Evolutionary conservation across 2,888 invertebrate species (phyloP).

Genomic region (Synergus umbraculus): DNA sequence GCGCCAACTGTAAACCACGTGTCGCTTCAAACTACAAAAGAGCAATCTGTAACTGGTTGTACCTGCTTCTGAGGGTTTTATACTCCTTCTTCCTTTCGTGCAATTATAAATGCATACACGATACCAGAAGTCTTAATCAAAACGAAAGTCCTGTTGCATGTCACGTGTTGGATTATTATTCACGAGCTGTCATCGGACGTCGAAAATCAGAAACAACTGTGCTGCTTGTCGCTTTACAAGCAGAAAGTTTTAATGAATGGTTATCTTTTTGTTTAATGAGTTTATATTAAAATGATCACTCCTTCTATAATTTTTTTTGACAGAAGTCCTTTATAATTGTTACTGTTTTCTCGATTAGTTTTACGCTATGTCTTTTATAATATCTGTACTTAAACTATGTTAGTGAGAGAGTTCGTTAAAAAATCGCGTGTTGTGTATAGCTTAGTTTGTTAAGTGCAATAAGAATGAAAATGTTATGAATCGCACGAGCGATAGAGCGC

Average conservation of each 20-base stretch:
- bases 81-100: not conserved
- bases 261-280: not conserved
- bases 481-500: conserved; percentile 42
- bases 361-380: not conserved
- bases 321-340: not conserved
- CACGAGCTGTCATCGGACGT: conserved; percentile 19
- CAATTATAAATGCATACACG: not conserved
- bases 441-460: not conserved
- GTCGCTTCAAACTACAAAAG: not conserved
- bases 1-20: not conserved
- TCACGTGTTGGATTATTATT: conserved; percentile 51
- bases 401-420: not conserved
- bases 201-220: not conserved
- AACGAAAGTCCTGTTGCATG: conserved; percentile 46
- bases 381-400: not conserved
- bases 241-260: not conserved
- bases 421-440: not conserved
- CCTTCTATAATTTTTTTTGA: not conserved
- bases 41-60: not conserved
- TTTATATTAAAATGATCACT: not conserved
- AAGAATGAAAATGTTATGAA: conserved; percentile 45
- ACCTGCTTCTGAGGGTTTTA: not conserved
- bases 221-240: not conserved
- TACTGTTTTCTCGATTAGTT: not conserved
- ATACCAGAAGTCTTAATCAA: not conserved